These are phyloP conservation scores for Peribatodes rhomboidaria DNA, from an alignment of 2,888 invertebrate species.

Conservation along the genomic window DNA sequence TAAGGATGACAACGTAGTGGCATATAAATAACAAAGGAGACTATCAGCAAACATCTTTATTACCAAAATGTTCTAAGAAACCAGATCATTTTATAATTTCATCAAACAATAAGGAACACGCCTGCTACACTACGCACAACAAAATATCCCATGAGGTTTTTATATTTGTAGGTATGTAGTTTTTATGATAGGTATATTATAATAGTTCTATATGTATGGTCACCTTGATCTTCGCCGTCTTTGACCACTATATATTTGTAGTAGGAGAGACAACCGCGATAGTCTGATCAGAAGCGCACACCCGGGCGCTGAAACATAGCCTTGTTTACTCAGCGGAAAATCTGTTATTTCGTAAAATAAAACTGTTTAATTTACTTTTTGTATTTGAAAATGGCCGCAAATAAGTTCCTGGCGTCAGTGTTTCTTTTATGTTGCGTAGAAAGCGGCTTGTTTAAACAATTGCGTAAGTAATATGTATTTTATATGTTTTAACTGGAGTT, in stretches of 20 bases:
- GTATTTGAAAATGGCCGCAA: conserved; percentile 49
- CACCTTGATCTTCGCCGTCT: conserved; percentile 49
- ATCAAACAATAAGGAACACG: conserved; percentile 30
- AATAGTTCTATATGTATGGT: conserved; percentile 16
- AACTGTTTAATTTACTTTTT: background rate
- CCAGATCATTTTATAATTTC: background rate
- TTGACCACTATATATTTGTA: conserved; percentile 51
- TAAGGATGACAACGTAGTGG: background rate
- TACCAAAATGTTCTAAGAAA: background rate
- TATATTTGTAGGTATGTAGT: conserved; percentile 5
- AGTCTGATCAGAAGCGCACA: conserved; percentile 40
- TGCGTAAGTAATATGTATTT: conserved; percentile 60
- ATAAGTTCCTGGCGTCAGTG: conserved; percentile 47
- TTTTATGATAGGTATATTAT: conserved; percentile 14
- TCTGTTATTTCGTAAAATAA: background rate
- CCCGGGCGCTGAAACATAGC: conserved; percentile 18
- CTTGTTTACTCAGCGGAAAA: background rate
- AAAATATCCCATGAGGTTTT: conserved; percentile 23
- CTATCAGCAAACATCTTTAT: conserved; percentile 1
- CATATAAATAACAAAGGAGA: background rate
- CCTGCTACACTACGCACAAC: background rate
- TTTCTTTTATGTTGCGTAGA: conserved; percentile 58
- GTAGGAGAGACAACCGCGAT: conserved; percentile 14
- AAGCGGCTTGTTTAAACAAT: conserved; percentile 56
- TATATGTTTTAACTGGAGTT: background rate